Percentiles rank a stretch among this genome's conserved stretches.
Conservation (phyloP, 2,113 vertebrate genomes). For the Rhinolophus sinicus region DNA sequence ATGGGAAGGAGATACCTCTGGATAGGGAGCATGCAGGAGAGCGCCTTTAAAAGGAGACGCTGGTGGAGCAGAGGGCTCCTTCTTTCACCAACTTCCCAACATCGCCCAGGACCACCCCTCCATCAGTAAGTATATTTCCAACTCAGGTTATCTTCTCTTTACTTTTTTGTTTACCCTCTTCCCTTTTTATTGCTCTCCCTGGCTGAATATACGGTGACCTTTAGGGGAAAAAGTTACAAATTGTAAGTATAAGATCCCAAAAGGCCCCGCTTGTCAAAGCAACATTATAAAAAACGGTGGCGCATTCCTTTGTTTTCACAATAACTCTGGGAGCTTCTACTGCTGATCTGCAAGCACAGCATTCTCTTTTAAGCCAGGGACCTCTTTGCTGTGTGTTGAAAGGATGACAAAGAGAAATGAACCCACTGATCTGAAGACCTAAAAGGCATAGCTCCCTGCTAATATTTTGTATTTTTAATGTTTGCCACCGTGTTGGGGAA, state of each 20-base stretch:
- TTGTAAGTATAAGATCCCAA: background rate
- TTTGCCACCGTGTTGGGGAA: constrained; percentile 21
- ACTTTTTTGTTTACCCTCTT: background rate
- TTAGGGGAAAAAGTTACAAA: constrained; percentile 9
- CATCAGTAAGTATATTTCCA: background rate
- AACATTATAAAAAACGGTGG: background rate
- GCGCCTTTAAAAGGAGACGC: background rate
- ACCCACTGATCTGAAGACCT: background rate
- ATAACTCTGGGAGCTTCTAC: background rate
- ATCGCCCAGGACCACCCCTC: background rate
- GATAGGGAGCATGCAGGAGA: background rate
- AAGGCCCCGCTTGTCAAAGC: background rate
- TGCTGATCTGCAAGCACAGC: background rate
- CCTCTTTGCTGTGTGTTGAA: background rate
- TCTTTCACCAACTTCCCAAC: background rate
- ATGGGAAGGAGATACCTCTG: background rate
- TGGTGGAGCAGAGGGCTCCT: background rate
- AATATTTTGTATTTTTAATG: constrained; percentile 30
- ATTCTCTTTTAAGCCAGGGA: background rate
- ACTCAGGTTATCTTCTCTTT: background rate
- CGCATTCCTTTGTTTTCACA: background rate
- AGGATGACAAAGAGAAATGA: constrained; percentile 22
- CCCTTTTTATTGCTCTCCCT: background rate
- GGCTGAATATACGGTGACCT: background rate
- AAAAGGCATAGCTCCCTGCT: background rate